phyloP scores from a whole-genome alignment of 2,113 vertebrate species.

The Eleginops maclovinus region DNA sequence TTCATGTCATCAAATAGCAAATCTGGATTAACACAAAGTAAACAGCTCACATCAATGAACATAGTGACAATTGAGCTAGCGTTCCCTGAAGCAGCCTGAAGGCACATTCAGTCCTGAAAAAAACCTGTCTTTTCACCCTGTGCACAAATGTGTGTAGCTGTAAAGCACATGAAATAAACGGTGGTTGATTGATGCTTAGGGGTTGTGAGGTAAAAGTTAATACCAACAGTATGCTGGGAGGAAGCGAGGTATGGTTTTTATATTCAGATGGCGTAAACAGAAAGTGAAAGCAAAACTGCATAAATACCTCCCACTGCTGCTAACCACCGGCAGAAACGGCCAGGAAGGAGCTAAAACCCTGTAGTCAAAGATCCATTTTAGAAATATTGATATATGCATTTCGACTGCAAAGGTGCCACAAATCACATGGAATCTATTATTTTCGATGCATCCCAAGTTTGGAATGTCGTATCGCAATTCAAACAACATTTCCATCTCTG shows the following conservation, averaged over 20 bases:
- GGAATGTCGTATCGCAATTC: too few species aligned
- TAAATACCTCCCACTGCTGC: background rate
- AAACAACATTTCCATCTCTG: too few species aligned
- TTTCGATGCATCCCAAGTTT: too few species aligned
- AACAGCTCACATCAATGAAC: slow-evolving; percentile 55
- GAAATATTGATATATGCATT: background rate
- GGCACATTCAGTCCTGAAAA: slow-evolving; percentile 17
- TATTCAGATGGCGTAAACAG: slow-evolving; percentile 9
- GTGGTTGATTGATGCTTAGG: slow-evolving; percentile 4
- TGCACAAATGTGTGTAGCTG: background rate
- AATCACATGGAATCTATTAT: too few species aligned
- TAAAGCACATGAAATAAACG: slow-evolving; percentile 2
- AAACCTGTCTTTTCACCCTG: slow-evolving; percentile 3
- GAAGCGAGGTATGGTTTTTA: slow-evolving; percentile 1
- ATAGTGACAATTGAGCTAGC: slow-evolving; percentile 27
- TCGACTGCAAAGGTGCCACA: background rate
- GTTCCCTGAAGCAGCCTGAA: slow-evolving; percentile 11
- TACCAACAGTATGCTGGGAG: background rate
- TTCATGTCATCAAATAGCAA: slow-evolving; percentile 59
- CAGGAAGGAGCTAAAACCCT: background rate
- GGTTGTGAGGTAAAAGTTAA: background rate
- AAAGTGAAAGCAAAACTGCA: slow-evolving; percentile 6
- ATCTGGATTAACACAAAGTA: slow-evolving; percentile 68
- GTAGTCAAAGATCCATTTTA: background rate
- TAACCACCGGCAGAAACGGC: background rate